phyloP scores from a whole-genome alignment of 2,797 vertebrate species.

The Linurgus olivaceus region DNA sequence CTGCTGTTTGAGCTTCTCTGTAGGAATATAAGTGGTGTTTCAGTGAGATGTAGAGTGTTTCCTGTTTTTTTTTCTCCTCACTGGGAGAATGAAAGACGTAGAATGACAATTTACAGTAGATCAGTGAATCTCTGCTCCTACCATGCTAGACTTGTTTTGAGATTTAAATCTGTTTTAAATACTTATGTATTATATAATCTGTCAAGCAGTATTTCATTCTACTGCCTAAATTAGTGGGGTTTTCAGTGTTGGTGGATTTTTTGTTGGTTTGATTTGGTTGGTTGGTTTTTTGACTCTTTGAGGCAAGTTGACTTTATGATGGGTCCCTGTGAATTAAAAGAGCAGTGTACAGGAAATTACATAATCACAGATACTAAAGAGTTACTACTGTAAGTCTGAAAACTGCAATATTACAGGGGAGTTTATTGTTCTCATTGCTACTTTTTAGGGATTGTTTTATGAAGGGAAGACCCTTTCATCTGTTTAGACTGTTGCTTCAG shows the following conservation, averaged over 20 bases:
- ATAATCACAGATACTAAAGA: background rate
- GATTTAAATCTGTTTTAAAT: background rate
- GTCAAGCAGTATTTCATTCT: background rate
- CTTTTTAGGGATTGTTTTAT: slow-evolving; percentile 88
- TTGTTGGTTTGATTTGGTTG: background rate
- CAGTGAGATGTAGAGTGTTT: background rate
- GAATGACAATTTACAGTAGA: background rate
- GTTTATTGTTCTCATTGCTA: slow-evolving; percentile 8
- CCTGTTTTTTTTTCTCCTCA: background rate
- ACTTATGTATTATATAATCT: background rate
- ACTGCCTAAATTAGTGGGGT: background rate
- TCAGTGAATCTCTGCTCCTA: background rate
- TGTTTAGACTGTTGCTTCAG: slow-evolving; percentile 93
- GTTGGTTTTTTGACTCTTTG: background rate
- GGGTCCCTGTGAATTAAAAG: background rate
- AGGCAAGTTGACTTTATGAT: background rate
- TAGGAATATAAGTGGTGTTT: background rate
- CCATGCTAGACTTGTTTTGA: background rate
- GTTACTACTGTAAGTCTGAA: background rate
- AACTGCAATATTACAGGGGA: background rate
- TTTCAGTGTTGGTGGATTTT: background rate
- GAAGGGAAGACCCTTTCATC: slow-evolving; percentile 94
- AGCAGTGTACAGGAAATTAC: background rate
- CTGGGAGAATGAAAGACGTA: background rate
- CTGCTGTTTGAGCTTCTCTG: background rate